Percentiles rank a stretch among this genome's conserved stretches.
phyloP scores from a whole-genome alignment of 2,888 invertebrate species.

The Cheiracanthium punctorium region DNA sequence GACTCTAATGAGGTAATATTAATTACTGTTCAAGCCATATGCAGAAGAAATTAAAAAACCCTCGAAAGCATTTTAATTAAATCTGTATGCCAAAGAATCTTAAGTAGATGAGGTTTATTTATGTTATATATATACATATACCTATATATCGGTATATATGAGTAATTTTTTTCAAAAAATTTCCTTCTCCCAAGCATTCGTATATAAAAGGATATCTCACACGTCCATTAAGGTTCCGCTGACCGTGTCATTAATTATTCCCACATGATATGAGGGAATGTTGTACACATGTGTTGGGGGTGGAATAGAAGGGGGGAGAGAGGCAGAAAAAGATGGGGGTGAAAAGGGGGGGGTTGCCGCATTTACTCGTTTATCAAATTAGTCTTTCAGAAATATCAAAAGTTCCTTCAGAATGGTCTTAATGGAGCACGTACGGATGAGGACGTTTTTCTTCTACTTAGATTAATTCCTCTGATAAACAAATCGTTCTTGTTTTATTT shows the following conservation, averaged over 20 bases:
- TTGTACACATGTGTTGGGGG: slow-evolving; percentile 22
- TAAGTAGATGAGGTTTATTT: slow-evolving; percentile 70
- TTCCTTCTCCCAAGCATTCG: slow-evolving; percentile 63
- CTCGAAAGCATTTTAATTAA: slow-evolving; percentile 68
- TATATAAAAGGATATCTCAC: slow-evolving; percentile 66
- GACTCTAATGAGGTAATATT: slow-evolving; percentile 69
- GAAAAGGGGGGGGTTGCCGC: slow-evolving; percentile 15
- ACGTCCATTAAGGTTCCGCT: slow-evolving; percentile 64
- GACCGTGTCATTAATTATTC: slow-evolving; percentile 69
- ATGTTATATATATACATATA: slow-evolving; percentile 65
- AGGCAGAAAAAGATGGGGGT: slow-evolving; percentile 22
- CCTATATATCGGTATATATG: slow-evolving; percentile 29
- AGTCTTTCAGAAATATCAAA: slow-evolving; percentile 66
- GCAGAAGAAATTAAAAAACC: slow-evolving; percentile 68
- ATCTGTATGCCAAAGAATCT: slow-evolving; percentile 69
- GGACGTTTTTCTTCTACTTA: slow-evolving; percentile 44
- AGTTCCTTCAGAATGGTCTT: slow-evolving; percentile 67
- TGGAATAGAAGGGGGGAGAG: neutral
- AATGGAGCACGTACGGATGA: slow-evolving; percentile 67
- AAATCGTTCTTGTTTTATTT: slow-evolving; percentile 45
- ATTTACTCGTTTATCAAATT: slow-evolving; percentile 70
- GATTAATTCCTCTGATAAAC: slow-evolving; percentile 67
- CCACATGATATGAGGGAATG: slow-evolving; percentile 59
- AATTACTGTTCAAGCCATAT: slow-evolving; percentile 69
- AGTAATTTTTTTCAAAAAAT: slow-evolving; percentile 36